Base-by-base conservation (phyloP, 1,140 invertebrate genomes). In the Drosophila erecta region DNA sequence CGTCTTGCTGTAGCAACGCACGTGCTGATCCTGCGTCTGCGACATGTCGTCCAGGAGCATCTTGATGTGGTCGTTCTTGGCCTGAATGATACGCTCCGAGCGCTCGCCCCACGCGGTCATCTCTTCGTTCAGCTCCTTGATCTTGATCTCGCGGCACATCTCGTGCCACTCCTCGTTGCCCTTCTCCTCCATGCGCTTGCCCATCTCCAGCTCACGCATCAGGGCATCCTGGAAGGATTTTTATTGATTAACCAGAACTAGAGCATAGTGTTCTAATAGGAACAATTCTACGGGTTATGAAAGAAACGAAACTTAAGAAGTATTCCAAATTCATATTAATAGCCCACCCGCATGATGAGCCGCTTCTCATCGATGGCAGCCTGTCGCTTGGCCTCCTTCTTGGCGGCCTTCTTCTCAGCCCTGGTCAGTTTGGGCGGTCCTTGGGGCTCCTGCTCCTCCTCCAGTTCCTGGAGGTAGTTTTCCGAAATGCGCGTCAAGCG, bases 11-110 rank as follows among this genome's bases (percentile, higher is more conserved):
- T 37, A 89, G 43, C 47, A 71, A 6, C 50, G 76, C 2, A 74
- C 59, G 5, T 83, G 65, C 38, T 76, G 76, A 35, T 90, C 75
- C 47, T 91, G 78, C 1, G 90, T 91, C 50, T 81, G 69, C 0
- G 15, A 7, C 46, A 91, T 81, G 43, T 91, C 90, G 0, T 81
- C 71, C 24, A 91, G 11, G 14, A 91, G 65, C 59, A 77, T 81
- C 7, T 69, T 14, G 14, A 91, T 74, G 50, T 76, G 87, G 41
- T 89, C 76, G 51, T 90, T 81, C 43, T 91, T 91, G 11, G 56
- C 58, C 20, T 67, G 38, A 2, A 91, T 74, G 6, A 72, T 76
- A 1, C 73, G 57, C 7, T 76, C 33, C 1, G 83, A 51, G 1
- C 65, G 58, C 8, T 74, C 65, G 0, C 81, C 78, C 90, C 90